Base-by-base conservation (phyloP, 2,888 invertebrate genomes). In the Dendrolimus houi region DNA sequence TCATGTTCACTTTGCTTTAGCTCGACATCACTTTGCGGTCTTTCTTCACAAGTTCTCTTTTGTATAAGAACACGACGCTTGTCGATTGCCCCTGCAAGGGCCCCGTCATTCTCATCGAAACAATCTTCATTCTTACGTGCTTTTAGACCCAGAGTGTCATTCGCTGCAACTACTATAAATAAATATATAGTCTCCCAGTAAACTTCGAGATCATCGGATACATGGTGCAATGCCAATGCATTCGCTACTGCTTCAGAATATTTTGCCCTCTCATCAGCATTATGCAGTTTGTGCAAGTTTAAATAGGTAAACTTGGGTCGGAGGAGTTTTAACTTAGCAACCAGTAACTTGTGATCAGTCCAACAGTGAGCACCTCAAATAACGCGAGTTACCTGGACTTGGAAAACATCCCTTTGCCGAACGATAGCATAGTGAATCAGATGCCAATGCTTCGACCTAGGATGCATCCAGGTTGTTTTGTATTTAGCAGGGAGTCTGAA, bases 391-490 rank as follows among this genome's bases (percentile, higher is more conserved):
- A 69, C 47, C 9, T 41, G 60, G 3, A 70, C 66, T 14, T 67
- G 63, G 8, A 56, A n/a, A 54, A 67, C 10, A 29, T 68, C 64
- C 14, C 56, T 41, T 53, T 61, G 63, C 47, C 54, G 55, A 41
- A 60, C 17, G 13, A 59, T 56, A 9, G 56, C 57, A 40, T 58
- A 60, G 47, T 67, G 64, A 1, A 67, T 62, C 8, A 69, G 54
- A 53, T 68, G 68, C 65, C 67, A 68, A 54, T 70, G 67, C 52
- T 62, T 65, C 6, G 69, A 71, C 47, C 68, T 56, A 8, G 68
- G 69, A 40, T 47, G 42, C 54, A 47, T 56, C 53, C 12, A 42
- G 65, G 55, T 67, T 69, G 14, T 42, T 42, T 42, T 42, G 42
- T 42, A 52, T 52, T 55, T 52, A 17, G 52, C 9, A 9, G 52